Percentiles rank a stretch among this genome's conserved stretches.
Evolutionary conservation across 2,888 invertebrate species (phyloP).

Genomic region (Ernsta delagoae): DNA sequence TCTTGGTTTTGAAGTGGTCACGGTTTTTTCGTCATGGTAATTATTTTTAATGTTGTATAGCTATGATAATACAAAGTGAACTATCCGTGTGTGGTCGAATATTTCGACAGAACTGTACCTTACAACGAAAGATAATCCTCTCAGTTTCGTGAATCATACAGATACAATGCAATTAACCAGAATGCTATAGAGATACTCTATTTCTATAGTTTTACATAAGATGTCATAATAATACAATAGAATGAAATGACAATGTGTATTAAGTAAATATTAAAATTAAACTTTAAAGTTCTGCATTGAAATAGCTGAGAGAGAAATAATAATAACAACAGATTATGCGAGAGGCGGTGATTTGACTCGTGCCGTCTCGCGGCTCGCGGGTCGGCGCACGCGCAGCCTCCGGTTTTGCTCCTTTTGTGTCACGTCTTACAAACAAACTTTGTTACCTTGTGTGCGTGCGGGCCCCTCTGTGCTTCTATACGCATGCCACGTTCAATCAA

Average conservation of each 20-base stretch:
- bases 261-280: neutral
- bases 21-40: slow-evolving; percentile 39
- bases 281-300: neutral
- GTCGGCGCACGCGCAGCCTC: slow-evolving; percentile 83
- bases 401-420: slow-evolving; percentile 80
- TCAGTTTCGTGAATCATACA: neutral
- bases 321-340: slow-evolving; percentile 38
- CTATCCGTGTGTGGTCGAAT: slow-evolving; percentile 37
- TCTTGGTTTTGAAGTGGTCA: slow-evolving; percentile 27
- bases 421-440: no score
- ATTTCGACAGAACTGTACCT: neutral
- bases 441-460: no score
- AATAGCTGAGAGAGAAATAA: slow-evolving; percentile 32
- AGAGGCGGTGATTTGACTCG: slow-evolving; percentile 68
- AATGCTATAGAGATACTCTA: no score
- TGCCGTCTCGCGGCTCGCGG: slow-evolving; percentile 74
- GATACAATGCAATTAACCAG: no score
- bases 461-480: no score
- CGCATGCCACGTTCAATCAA: no score
- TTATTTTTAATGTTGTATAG: slow-evolving; percentile 25
- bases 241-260: no score
- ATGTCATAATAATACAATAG: no score
- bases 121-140: slow-evolving; percentile 3
- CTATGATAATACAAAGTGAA: slow-evolving; percentile 7
- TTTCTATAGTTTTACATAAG: no score